Percentiles rank a stretch among this genome's conserved stretches.
Evolutionary conservation across 2,113 vertebrate species (phyloP).

Genomic region (Cercocebus atys): DNA sequence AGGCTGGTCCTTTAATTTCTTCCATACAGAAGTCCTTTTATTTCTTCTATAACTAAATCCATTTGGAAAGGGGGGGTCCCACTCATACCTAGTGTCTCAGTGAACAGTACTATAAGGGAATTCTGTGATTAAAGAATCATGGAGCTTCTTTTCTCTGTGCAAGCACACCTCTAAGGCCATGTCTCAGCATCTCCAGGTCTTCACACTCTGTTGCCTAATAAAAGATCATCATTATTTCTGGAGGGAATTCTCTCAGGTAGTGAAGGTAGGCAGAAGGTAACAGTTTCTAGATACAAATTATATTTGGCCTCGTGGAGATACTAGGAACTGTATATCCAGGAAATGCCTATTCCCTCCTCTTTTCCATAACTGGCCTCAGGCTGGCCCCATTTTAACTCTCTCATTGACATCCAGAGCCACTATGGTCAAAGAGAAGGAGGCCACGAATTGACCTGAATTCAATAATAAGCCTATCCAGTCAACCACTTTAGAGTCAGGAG

Average conservation of each 20-base stretch:
- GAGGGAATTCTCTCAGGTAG: background rate
- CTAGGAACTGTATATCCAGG: background rate
- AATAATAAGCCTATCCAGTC: background rate
- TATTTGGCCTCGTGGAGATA: background rate
- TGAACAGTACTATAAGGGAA: background rate
- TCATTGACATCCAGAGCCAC: background rate
- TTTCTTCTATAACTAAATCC: background rate
- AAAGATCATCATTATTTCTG: background rate
- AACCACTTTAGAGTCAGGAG: background rate
- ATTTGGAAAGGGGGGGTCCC: background rate
- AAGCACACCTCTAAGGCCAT: background rate
- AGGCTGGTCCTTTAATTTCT: background rate
- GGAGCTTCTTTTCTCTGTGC: background rate
- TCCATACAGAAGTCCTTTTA: background rate
- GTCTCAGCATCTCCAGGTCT: background rate
- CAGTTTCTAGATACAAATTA: background rate
- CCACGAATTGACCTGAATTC: background rate
- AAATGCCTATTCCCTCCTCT: background rate
- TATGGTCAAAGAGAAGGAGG: background rate
- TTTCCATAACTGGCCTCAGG: background rate
- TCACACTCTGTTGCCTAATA: background rate
- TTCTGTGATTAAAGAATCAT: background rate
- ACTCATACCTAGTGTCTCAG: background rate
- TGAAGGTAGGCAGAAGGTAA: background rate
- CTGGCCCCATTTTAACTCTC: background rate